Base-by-base conservation (phyloP, 2,888 invertebrate species). In the Lasioglossum morio region DNA sequence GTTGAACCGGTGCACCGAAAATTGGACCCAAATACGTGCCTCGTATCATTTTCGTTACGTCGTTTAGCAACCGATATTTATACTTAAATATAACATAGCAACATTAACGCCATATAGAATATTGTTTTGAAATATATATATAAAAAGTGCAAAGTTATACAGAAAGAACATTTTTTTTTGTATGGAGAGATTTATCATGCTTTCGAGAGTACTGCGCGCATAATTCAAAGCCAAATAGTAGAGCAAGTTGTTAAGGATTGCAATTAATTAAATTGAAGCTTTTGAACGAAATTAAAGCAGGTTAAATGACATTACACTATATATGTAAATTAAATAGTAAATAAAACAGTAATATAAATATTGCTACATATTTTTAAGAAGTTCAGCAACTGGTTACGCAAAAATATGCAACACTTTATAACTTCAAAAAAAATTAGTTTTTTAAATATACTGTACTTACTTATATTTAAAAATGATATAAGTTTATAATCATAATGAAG, bases 11-110 rank as follows among this genome's bases (percentile, higher is more conserved):
- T 16, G 96, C 94, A 53, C 97, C 97, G 94, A 96, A 97, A 3
- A 97, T 96, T n/a, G 98, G 97, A 0, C 97, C 97, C 46, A 97
- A 95, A 53, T 96, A 95, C 4, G 97, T 97, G n/a, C 96, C 95
- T 82, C 97, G 95, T n/a, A 97, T 97, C 96, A 96, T 96, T 81
- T 96, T 96, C 0, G 97, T 97, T 4, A 95, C 94, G 77, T 96
- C 96, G 94, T 97, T 97, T 75, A 97, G 94, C 73, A 97, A 95
- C 94, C 97, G 97, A 92, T 97, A 97, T 95, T 98, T 98, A 93
- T 96, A 96, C 89, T 90, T 81, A 70, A 73, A 23, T 23, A 57
- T 30, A 57, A 48, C 34, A 40, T 40, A 43, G 48, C 7, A 27
- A 63, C 30, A 10, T 66, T 70, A 77, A 19, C 7, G 4, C 2